These are phyloP conservation scores for Coptotermes formosanus DNA, from an alignment of 1,140 invertebrate species.

Conservation along the genomic window DNA sequence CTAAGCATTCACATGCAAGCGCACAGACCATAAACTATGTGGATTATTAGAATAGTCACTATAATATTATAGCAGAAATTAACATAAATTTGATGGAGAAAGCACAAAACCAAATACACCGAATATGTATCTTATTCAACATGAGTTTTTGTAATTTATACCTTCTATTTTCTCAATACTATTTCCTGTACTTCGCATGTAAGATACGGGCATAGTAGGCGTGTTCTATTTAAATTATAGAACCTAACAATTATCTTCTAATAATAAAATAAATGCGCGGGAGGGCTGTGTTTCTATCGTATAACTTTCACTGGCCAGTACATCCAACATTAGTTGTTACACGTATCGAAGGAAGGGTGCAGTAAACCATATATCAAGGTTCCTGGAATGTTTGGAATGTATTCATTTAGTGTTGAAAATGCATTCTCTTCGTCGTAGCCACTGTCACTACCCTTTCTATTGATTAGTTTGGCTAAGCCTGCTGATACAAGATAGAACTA, in stretches of 20 bases:
- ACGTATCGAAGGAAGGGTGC: not conserved
- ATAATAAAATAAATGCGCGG: not conserved
- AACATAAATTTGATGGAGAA: too few relatives aligned
- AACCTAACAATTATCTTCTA: not conserved
- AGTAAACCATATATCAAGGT: not conserved
- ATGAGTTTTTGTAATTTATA: too few relatives aligned
- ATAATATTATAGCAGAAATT: too few relatives aligned
- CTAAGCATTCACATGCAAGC: too few relatives aligned
- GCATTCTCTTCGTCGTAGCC: not conserved
- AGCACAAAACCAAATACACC: too few relatives aligned
- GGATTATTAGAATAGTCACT: too few relatives aligned
- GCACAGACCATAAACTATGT: too few relatives aligned
- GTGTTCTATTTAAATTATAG: too few relatives aligned
- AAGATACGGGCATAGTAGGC: too few relatives aligned
- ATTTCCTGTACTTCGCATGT: too few relatives aligned
- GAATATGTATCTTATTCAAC: too few relatives aligned
- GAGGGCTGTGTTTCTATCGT: not conserved
- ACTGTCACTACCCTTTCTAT: not conserved
- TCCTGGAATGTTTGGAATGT: constrained; percentile 14
- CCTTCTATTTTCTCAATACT: too few relatives aligned
- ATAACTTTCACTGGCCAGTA: not conserved
- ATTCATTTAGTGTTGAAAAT: constrained; percentile 9
- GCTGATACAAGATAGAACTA: constrained; percentile 19
- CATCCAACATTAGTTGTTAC: not conserved
- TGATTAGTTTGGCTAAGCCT: constrained; percentile 11